These are phyloP conservation scores for Pandemis cinnamomeana DNA, from an alignment of 2,888 invertebrate species.

Conservation along the genomic window DNA sequence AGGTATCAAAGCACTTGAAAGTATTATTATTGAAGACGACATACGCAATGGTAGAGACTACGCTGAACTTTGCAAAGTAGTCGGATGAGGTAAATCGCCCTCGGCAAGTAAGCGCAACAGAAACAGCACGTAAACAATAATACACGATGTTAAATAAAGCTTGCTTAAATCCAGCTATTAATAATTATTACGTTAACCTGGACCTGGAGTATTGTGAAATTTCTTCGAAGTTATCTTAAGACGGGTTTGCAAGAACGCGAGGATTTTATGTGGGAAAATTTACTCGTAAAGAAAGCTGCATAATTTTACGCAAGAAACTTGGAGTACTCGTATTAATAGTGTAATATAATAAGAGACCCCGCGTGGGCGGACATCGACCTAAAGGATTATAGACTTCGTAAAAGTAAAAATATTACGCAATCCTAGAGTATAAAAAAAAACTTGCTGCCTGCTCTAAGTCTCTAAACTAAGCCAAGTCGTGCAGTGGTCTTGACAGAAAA, in stretches of 20 bases:
- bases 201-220: conserved; percentile 19
- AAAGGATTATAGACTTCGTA: neutral
- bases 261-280: neutral
- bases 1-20: neutral
- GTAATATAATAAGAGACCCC: neutral
- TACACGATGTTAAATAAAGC: conserved; percentile 34
- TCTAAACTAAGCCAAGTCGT: neutral
- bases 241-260: neutral
- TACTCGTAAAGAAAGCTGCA: neutral
- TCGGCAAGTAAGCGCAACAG: conserved; percentile 9
- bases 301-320: neutral
- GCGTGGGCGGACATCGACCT: neutral
- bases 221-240: conserved; percentile 1
- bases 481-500: neutral
- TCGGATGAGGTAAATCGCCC: conserved; percentile 18
- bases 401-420: neutral
- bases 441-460: neutral
- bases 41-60: neutral
- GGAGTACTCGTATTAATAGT: neutral
- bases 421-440: no score
- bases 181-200: conserved; percentile 35
- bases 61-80: neutral
- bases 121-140: conserved; percentile 37
- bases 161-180: conserved; percentile 31
- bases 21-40: neutral